These are phyloP conservation scores for Clitarchus hookeri DNA, from an alignment of 2,888 invertebrate genomes.

Conservation along the genomic window DNA sequence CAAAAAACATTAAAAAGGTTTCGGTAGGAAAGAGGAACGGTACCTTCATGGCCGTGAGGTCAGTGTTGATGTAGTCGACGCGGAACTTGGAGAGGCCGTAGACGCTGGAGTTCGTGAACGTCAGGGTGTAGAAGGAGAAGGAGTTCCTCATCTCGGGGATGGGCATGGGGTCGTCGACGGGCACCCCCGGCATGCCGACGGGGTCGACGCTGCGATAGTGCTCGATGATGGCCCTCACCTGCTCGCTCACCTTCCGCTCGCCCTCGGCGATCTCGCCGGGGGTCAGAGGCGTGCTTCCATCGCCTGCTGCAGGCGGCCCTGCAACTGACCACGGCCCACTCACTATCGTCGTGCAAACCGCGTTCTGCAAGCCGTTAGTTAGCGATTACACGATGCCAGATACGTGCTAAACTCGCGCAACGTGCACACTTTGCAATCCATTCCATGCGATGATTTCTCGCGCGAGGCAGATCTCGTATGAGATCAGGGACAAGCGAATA, in stretches of 20 bases:
- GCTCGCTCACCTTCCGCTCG: slow-evolving; percentile 68
- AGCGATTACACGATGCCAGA: too few relatives aligned
- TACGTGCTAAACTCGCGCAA: too few relatives aligned
- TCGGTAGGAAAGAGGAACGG: slow-evolving; percentile 35
- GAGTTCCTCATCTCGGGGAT: slow-evolving; percentile 77
- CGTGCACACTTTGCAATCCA: too few relatives aligned
- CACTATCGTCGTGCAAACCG: not conserved
- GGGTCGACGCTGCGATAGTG: slow-evolving; percentile 83
- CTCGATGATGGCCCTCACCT: slow-evolving; percentile 69
- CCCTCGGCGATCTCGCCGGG: slow-evolving; percentile 19
- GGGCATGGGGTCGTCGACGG: slow-evolving; percentile 78
- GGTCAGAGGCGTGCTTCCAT: not conserved
- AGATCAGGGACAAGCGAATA: too few relatives aligned
- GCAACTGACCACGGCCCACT: not conserved
- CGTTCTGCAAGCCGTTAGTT: too few relatives aligned
- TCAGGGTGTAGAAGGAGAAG: slow-evolving; percentile 69
- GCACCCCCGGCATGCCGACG: slow-evolving; percentile 76
- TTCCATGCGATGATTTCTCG: too few relatives aligned
- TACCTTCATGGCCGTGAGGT: slow-evolving; percentile 77
- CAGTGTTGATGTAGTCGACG: slow-evolving; percentile 70
- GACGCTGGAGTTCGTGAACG: slow-evolving; percentile 71
- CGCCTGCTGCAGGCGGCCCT: not conserved
- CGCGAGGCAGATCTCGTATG: too few relatives aligned
- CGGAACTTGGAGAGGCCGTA: slow-evolving; percentile 80
- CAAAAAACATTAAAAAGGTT: too few relatives aligned